These are phyloP conservation scores for Lepidostoma basale DNA, from an alignment of 1,140 invertebrate species.

Conservation along the genomic window DNA sequence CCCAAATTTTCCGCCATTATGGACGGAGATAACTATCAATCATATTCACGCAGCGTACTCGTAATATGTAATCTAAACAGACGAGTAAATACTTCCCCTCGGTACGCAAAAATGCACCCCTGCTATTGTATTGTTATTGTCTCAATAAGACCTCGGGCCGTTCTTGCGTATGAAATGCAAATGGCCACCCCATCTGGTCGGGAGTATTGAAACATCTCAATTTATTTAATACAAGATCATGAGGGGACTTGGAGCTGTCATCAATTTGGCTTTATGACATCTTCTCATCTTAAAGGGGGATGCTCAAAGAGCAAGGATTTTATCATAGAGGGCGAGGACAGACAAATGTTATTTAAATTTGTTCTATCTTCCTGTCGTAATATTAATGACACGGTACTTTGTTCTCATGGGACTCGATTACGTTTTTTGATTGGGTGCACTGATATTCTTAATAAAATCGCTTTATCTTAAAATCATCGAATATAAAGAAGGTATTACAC, in stretches of 20 bases:
- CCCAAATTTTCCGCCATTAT: background rate
- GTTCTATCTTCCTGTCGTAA: too few species aligned
- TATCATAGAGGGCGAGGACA: too few species aligned
- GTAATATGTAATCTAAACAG: background rate
- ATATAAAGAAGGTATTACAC: too few species aligned
- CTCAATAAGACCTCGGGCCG: conserved; percentile 22
- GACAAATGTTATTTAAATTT: too few species aligned
- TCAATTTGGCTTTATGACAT: conserved; percentile 36
- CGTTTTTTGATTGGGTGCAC: too few species aligned
- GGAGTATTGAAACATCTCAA: conserved; percentile 44
- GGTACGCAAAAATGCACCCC: background rate
- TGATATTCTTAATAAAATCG: too few species aligned
- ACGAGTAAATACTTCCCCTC: background rate
- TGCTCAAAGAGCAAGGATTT: background rate
- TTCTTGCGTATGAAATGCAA: conserved; percentile 39
- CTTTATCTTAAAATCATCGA: too few species aligned
- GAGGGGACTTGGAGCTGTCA: conserved; percentile 21
- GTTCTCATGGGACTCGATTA: too few species aligned
- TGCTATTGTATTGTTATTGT: conserved; percentile 15
- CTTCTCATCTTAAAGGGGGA: conserved; percentile 10
- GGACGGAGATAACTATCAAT: background rate
- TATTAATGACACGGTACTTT: too few species aligned
- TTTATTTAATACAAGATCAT: conserved; percentile 39
- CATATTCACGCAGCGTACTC: background rate
- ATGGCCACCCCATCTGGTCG: conserved; percentile 37